These are phyloP conservation scores for Charaxes varanes DNA, from an alignment of 1,140 invertebrate species.

Conservation along the genomic window DNA sequence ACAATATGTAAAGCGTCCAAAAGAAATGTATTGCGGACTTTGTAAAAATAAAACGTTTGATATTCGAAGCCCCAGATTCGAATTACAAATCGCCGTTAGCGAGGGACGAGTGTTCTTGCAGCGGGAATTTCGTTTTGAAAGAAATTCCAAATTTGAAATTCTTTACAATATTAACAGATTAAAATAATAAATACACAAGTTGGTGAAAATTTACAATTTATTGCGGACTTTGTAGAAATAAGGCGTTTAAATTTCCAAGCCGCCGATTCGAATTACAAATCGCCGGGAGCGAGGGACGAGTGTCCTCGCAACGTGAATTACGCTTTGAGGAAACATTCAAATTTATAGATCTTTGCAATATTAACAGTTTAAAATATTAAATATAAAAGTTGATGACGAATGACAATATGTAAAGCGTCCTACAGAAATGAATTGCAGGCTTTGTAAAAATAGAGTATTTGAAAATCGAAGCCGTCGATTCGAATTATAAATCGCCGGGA, in stretches of 20 bases:
- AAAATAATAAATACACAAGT: neutral
- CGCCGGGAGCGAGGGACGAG: no score
- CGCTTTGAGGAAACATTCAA: no score
- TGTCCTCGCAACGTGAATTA: no score
- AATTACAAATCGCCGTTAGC: neutral
- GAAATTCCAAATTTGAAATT: constrained; percentile 1
- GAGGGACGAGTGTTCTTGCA: neutral
- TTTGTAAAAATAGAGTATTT: neutral
- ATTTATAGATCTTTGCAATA: constrained; percentile 1
- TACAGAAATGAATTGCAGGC: neutral
- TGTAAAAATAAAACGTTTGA: constrained; percentile 1
- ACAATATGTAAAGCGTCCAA: constrained; percentile 1
- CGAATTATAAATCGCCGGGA: no score
- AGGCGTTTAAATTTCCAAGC: no score
- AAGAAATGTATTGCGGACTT: neutral
- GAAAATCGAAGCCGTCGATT: no score
- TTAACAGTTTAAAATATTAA: neutral
- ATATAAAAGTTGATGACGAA: neutral
- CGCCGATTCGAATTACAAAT: no score
- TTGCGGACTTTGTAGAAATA: neutral
- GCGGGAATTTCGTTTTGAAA: neutral
- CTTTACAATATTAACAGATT: neutral
- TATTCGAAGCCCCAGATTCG: constrained; percentile 1
- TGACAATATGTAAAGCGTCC: no score
- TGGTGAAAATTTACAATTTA: neutral